Conservation (phyloP, 2,797 vertebrate genomes). For the Trachops cirrhosus region DNA sequence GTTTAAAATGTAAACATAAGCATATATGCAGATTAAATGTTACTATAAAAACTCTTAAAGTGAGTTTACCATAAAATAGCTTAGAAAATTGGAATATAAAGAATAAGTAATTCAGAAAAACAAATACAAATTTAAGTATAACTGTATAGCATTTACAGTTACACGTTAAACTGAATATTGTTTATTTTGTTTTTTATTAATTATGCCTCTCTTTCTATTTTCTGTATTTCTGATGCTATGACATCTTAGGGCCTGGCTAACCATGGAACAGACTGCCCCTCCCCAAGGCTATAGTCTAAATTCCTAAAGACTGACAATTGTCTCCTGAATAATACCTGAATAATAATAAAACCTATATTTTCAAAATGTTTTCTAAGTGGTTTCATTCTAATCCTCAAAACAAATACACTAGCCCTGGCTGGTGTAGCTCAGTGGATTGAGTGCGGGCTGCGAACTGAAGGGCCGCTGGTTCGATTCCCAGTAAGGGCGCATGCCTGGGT, state of each 20-base stretch:
- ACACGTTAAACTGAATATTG: constrained; percentile 16
- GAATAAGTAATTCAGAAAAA: constrained; percentile 35
- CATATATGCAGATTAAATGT: neutral
- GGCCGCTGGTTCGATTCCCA: no score
- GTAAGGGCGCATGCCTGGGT: no score
- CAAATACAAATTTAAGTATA: neutral
- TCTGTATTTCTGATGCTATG: constrained; percentile 24
- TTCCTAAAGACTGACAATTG: neutral
- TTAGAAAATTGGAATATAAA: constrained; percentile 46
- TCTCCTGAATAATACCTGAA: neutral
- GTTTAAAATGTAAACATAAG: constrained; percentile 41
- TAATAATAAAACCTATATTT: constrained; percentile 17
- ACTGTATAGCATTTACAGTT: neutral
- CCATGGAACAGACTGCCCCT: neutral
- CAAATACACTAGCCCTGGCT: neutral
- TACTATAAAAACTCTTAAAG: constrained; percentile 18
- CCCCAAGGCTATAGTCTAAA: neutral
- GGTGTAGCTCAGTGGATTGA: no score
- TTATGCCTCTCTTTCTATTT: constrained; percentile 30
- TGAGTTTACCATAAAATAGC: constrained; percentile 14
- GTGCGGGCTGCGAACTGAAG: no score
- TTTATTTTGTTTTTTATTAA: constrained; percentile 30
- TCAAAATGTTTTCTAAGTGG: constrained; percentile 5
- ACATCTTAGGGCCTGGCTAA: neutral
- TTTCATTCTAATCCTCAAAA: constrained; percentile 42